Conservation (phyloP, 2,888 invertebrate genomes). For the Adelphocoris suturalis region DNA sequence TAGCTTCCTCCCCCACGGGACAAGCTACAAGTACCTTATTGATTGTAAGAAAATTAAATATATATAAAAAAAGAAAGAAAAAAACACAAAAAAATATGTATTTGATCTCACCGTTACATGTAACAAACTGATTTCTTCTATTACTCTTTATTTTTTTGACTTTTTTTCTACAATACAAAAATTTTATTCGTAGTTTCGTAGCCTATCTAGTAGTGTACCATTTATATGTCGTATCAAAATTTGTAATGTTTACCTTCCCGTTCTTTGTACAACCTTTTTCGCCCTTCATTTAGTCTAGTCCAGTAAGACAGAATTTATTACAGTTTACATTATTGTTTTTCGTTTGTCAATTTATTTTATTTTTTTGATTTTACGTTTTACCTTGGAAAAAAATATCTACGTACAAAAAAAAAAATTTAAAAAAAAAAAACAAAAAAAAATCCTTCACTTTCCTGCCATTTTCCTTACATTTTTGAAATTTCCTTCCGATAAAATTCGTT, state of each 20-base stretch:
- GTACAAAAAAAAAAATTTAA: conserved; percentile 44
- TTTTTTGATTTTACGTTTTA: conserved; percentile 22
- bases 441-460: background rate
- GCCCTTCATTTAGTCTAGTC: conserved; percentile 67
- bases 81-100: conserved; percentile 16
- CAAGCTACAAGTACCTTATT: conserved; percentile 42
- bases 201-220: conserved; percentile 31
- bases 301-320: conserved; percentile 20
- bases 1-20: background rate
- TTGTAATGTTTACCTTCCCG: conserved; percentile 21
- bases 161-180: background rate
- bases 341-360: background rate
- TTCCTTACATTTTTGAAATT: background rate
- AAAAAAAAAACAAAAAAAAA: conserved; percentile 60
- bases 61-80: background rate
- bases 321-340: conserved; percentile 49
- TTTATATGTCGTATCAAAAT: background rate
- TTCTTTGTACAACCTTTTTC: background rate
- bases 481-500: background rate
- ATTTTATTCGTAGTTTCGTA: conserved; percentile 14
- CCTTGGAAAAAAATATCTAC: background rate
- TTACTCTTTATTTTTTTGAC: background rate
- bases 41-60: conserved; percentile 31
- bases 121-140: conserved; percentile 30
- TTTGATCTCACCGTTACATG: conserved; percentile 51